phyloP scores from a whole-genome alignment of 1,140 invertebrate species.

The Hypsibius dujardini region DNA sequence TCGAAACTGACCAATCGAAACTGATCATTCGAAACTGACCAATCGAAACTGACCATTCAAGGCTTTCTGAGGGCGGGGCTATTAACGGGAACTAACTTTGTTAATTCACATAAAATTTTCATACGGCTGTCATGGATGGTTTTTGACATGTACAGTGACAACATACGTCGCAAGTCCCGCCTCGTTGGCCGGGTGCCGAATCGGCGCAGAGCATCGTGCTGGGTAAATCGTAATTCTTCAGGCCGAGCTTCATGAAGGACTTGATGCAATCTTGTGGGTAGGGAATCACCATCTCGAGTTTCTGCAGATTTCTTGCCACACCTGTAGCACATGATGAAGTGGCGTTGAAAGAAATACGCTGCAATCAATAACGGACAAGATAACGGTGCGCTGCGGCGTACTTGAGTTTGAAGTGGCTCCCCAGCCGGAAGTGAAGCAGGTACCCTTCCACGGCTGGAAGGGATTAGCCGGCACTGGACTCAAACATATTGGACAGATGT shows the following conservation, averaged over 20 bases:
- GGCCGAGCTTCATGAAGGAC: not conserved
- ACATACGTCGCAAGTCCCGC: conserved; percentile 11
- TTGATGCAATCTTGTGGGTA: conserved; percentile 9
- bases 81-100: no score
- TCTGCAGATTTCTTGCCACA: conserved; percentile 1
- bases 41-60: no score
- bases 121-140: no score
- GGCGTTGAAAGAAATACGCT: not conserved
- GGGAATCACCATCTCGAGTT: not conserved
- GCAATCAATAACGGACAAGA: not conserved
- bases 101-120: no score
- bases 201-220: conserved; percentile 9
- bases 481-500: conserved; percentile 6
- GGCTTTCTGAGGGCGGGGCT: not conserved
- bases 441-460: conserved; percentile 6
- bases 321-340: not conserved
- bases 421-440: conserved; percentile 3
- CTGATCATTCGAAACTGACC: no score
- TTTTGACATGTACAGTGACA: no score
- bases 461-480: conserved; percentile 10
- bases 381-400: not conserved
- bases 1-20: no score
- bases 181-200: not conserved
- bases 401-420: not conserved
- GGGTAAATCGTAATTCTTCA: conserved; percentile 13